Evolutionary conservation across 1,140 invertebrate species (phyloP).

Genomic region (Euschistus heros): DNA sequence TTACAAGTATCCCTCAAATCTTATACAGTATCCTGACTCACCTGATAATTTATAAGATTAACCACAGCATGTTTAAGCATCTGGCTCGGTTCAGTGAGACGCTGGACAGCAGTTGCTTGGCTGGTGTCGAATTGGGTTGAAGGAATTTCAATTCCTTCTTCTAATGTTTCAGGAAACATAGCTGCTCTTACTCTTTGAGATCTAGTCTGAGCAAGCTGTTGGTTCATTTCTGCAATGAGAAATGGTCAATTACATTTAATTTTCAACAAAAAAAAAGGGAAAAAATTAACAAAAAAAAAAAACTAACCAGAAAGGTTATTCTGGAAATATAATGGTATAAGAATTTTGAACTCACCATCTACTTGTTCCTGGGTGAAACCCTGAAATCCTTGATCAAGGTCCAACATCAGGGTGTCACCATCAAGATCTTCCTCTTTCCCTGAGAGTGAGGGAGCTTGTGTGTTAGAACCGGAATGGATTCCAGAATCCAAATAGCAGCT

Average conservation of each 20-base stretch:
- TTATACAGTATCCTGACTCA: conserved; percentile 24
- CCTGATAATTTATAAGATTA: conserved; percentile 96
- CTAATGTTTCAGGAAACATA: conserved; percentile 96
- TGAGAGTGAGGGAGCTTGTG: conserved; percentile 80
- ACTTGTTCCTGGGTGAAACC: conserved; percentile 92
- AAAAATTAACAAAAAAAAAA: background rate
- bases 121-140: conserved; percentile 89
- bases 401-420: conserved; percentile 76
- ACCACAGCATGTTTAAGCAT: conserved; percentile 96
- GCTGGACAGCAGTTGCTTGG: conserved; percentile 91
- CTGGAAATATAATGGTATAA: background rate
- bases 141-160: conserved; percentile 93
- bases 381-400: conserved; percentile 80
- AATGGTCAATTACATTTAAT: too few relatives aligned
- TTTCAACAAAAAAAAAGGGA: background rate
- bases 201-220: conserved; percentile 87
- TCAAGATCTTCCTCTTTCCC: conserved; percentile 78
- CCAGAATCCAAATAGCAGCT: conserved; percentile 66
- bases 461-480: conserved; percentile 89
- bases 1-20: background rate
- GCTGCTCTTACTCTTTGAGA: conserved; percentile 92
- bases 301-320: background rate
- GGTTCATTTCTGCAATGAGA: conserved; percentile 69
- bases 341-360: conserved; percentile 51
- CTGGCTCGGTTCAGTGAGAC: conserved; percentile 89